phyloP scores from a whole-genome alignment of 2,888 invertebrate genomes.

The Pristionchus mayeri region DNA sequence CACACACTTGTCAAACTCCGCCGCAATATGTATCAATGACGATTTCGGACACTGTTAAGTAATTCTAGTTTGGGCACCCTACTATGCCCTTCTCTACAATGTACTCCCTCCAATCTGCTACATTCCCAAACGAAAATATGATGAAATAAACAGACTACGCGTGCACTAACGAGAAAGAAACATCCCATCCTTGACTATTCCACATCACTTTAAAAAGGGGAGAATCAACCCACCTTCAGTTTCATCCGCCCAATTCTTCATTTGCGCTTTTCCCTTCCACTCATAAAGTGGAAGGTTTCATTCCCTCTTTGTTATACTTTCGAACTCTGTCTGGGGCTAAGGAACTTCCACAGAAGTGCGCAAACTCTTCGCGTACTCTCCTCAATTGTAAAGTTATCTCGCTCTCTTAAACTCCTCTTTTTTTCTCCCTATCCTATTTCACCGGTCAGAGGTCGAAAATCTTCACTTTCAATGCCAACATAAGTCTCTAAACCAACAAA shows the following conservation, averaged over 20 bases:
- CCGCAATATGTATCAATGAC: too few relatives aligned
- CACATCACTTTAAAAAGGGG: too few relatives aligned
- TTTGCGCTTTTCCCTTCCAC: neutral
- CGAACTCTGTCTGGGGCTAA: slow-evolving; percentile 25
- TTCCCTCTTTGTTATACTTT: slow-evolving; percentile 35
- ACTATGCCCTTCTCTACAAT: too few relatives aligned
- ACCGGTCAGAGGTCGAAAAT: slow-evolving; percentile 33
- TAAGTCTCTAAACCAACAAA: slow-evolving; percentile 38
- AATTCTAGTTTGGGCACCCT: too few relatives aligned
- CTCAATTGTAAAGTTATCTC: neutral
- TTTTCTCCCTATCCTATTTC: neutral
- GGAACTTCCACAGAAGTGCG: neutral
- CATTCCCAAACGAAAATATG: too few relatives aligned
- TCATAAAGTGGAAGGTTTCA: slow-evolving; percentile 11
- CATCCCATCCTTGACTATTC: too few relatives aligned
- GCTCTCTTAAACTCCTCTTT: neutral
- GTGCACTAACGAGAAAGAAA: too few relatives aligned
- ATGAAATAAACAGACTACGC: too few relatives aligned
- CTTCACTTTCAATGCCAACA: neutral
- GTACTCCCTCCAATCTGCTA: too few relatives aligned
- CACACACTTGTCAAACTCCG: too few relatives aligned
- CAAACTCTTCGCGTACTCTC: neutral
- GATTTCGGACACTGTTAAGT: too few relatives aligned
- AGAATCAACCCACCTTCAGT: too few relatives aligned
- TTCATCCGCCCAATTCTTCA: neutral